phyloP scores from a whole-genome alignment of 1,140 invertebrate genomes.

The Patella vulgata region DNA sequence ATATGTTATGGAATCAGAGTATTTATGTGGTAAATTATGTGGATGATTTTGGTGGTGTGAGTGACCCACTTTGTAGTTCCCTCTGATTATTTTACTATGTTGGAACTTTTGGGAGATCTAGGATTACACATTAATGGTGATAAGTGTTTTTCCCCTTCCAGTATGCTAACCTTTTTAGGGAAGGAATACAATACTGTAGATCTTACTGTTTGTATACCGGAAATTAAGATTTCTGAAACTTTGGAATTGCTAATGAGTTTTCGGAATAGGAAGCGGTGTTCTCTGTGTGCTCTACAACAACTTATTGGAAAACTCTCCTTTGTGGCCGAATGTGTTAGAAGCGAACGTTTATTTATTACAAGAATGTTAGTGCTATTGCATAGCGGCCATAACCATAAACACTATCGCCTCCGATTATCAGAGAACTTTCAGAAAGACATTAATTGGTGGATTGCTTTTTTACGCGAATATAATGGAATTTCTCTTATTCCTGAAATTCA shows the following conservation, averaged over 20 bases:
- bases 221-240: too few relatives aligned
- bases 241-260: not conserved
- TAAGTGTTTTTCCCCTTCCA: not conserved
- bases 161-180: not conserved
- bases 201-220: constrained; percentile 1
- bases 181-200: constrained; percentile 1
- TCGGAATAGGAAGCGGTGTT: not conserved
- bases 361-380: too few relatives aligned
- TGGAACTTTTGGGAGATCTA: not conserved
- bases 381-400: too few relatives aligned
- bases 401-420: too few relatives aligned
- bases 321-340: constrained; percentile 3
- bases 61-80: not conserved
- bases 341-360: not conserved
- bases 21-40: not conserved
- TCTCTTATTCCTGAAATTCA: constrained; percentile 5
- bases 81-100: not conserved
- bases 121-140: not conserved
- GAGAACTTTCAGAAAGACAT: not conserved
- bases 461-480: constrained; percentile 1
- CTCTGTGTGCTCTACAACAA: constrained; percentile 1
- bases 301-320: constrained; percentile 5
- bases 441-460: not conserved
- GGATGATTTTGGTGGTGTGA: too few relatives aligned
- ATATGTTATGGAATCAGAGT: not conserved